Percentiles rank a stretch among this genome's conserved stretches.
Conservation (phyloP, 2,888 invertebrate genomes). For the Leucozona laternaria region DNA sequence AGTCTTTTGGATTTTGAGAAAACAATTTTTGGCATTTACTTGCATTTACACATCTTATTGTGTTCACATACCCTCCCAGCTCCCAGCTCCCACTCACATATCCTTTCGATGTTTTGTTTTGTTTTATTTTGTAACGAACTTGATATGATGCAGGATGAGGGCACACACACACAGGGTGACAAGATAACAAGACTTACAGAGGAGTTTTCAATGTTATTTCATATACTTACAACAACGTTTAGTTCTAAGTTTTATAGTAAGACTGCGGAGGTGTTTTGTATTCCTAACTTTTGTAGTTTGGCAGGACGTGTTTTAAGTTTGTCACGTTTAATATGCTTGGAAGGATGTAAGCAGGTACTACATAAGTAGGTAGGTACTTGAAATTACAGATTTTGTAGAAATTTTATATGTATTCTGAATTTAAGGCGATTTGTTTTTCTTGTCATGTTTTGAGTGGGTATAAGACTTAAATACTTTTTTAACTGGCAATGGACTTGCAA, state of each 20-base stretch:
- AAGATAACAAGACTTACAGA: slow-evolving; percentile 30
- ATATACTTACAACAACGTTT: background rate
- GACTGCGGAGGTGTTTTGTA: background rate
- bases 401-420: background rate
- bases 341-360: background rate
- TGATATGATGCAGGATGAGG: background rate
- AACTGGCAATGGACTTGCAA: background rate
- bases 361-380: background rate
- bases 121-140: slow-evolving; percentile 55
- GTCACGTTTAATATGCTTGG: background rate
- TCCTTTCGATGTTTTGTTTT: slow-evolving; percentile 53
- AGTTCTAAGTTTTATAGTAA: background rate
- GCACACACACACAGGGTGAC: slow-evolving; percentile 16
- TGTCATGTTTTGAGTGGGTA: background rate
- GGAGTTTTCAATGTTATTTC: background rate
- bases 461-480: background rate
- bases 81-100: background rate
- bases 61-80: background rate
- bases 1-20: slow-evolving; percentile 19
- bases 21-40: slow-evolving; percentile 47
- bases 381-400: slow-evolving; percentile 2
- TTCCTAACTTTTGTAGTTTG: background rate
- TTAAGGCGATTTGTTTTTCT: background rate
- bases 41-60: slow-evolving; percentile 24
- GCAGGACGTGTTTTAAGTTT: background rate